These are phyloP conservation scores for Ryuthela nishihirai DNA, from an alignment of 2,888 invertebrate species.

Conservation along the genomic window DNA sequence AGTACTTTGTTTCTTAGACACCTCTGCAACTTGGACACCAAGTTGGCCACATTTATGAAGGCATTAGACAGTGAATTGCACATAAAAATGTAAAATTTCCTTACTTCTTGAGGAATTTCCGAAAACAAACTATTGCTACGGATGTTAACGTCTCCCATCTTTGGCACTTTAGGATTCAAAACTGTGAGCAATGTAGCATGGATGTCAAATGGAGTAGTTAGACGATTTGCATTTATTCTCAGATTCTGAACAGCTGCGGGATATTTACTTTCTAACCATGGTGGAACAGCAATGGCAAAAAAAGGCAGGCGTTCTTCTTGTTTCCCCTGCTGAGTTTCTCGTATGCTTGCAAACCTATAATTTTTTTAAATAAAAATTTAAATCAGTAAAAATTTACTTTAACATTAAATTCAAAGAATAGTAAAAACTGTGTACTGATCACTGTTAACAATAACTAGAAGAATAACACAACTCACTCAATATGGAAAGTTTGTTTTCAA, in stretches of 20 bases:
- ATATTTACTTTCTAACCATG: conserved; percentile 61
- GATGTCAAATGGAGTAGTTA: conserved; percentile 86
- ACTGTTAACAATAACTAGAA: too few species aligned
- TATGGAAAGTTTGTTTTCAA: too few species aligned
- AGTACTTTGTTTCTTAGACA: too few species aligned
- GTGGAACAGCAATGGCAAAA: conserved; percentile 73
- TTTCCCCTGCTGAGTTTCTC: conserved; percentile 84
- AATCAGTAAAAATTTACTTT: too few species aligned
- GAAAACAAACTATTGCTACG: conserved; percentile 48
- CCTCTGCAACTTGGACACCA: too few species aligned
- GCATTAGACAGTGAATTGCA: too few species aligned
- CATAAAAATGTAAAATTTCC: too few species aligned
- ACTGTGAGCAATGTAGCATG: conserved; percentile 72
- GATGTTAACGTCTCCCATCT: conserved; percentile 34
- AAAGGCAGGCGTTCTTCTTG: conserved; percentile 86
- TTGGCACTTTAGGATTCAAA: conserved; percentile 52
- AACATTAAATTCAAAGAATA: too few species aligned
- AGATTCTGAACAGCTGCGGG: conserved; percentile 60
- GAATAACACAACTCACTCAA: too few species aligned
- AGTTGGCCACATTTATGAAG: too few species aligned
- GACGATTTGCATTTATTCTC: conserved; percentile 61
- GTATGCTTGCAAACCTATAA: conserved; percentile 70
- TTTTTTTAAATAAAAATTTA: too few species aligned
- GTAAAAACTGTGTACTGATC: too few species aligned
- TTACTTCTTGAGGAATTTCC: conserved; percentile 22